These are phyloP conservation scores for Arnoldichthys spilopterus DNA, from an alignment of 2,797 vertebrate genomes.

Conservation along the genomic window DNA sequence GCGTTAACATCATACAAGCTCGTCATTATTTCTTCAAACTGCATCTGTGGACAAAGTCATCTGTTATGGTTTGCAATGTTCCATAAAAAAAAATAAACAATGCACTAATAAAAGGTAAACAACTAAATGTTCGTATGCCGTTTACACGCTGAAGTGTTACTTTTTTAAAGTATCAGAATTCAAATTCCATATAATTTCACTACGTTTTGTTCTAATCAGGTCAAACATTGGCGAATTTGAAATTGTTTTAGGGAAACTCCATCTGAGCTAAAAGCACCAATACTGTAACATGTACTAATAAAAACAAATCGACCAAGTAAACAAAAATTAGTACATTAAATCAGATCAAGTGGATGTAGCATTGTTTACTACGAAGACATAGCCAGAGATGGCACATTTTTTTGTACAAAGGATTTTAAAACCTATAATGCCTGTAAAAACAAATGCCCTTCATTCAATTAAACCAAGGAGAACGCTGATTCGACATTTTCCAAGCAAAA, in stretches of 20 bases:
- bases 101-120: neutral
- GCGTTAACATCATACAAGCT: conserved; percentile 1
- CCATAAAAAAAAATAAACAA: neutral
- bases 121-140: neutral
- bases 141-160: neutral
- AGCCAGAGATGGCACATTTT: conserved; percentile 24
- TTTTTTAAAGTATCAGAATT: conserved; percentile 8
- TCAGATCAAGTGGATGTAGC: conserved; percentile 14
- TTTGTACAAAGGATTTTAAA: neutral
- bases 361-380: neutral
- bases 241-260: conserved; percentile 15
- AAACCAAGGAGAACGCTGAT: neutral
- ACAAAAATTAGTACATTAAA: conserved; percentile 20
- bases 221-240: conserved; percentile 3
- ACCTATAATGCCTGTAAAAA: conserved; percentile 20
- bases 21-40: conserved; percentile 5
- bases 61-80: neutral
- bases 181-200: conserved; percentile 2
- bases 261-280: conserved; percentile 17
- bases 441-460: conserved; percentile 35
- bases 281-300: conserved; percentile 22
- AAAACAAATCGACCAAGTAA: neutral
- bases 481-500: neutral
- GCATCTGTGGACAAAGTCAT: neutral
- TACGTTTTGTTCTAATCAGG: conserved; percentile 12